Evolutionary conservation across 2,888 invertebrate genomes (phyloP).

Genomic region (Drosophila fungiperda): DNA sequence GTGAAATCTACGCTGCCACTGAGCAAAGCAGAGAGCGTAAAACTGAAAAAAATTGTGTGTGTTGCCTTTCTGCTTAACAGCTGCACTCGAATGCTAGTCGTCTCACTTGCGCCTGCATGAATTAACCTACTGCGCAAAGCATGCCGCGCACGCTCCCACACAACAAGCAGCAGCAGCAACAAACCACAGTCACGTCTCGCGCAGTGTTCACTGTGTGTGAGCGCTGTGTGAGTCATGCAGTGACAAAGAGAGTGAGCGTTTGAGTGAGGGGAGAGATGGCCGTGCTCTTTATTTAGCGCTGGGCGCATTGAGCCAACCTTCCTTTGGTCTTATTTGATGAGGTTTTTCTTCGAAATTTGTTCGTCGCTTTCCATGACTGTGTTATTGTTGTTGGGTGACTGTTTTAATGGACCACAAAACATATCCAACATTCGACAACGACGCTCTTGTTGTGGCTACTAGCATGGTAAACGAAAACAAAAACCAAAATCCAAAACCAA

Average conservation of each 20-base stretch:
- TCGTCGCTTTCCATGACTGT: slow-evolving; percentile 65
- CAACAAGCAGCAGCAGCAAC: slow-evolving; percentile 33
- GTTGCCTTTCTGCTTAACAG: slow-evolving; percentile 40
- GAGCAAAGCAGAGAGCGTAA: slow-evolving; percentile 49
- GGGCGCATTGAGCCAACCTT: slow-evolving; percentile 61
- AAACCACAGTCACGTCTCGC: slow-evolving; percentile 50
- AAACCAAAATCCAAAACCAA: slow-evolving; percentile 23
- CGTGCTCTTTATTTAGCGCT: slow-evolving; percentile 26
- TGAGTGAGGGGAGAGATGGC: neutral
- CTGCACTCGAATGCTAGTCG: slow-evolving; percentile 27
- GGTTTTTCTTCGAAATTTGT: slow-evolving; percentile 68
- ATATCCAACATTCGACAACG: slow-evolving; percentile 7
- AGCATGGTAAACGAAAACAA: slow-evolving; percentile 27
- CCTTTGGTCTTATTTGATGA: slow-evolving; percentile 69
- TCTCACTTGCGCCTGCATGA: slow-evolving; percentile 19
- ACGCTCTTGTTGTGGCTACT: slow-evolving; percentile 40
- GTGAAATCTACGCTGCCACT: slow-evolving; percentile 76
- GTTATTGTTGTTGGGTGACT: slow-evolving; percentile 38
- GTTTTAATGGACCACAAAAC: slow-evolving; percentile 76
- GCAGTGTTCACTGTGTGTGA: slow-evolving; percentile 19
- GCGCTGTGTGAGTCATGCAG: slow-evolving; percentile 60
- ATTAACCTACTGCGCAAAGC: slow-evolving; percentile 38
- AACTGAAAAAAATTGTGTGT: slow-evolving; percentile 36
- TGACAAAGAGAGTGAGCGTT: slow-evolving; percentile 4
- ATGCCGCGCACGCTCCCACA: slow-evolving; percentile 69